Evolutionary conservation across 2,113 vertebrate genomes (phyloP).

Genomic region (Phylloscopus whistleri): DNA sequence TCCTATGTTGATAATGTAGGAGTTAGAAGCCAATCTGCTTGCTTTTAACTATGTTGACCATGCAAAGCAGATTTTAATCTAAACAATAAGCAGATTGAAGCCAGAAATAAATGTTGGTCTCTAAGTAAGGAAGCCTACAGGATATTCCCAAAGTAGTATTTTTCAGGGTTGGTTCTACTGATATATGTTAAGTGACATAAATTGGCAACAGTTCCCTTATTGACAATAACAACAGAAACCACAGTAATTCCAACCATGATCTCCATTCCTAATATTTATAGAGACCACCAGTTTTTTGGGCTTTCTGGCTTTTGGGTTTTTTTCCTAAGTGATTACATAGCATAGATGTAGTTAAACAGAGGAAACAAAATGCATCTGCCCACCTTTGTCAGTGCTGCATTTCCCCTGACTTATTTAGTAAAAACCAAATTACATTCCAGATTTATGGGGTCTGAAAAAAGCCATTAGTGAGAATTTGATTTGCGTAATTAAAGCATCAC

Average conservation of each 20-base stretch:
- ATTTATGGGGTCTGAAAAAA: background rate
- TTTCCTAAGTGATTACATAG: background rate
- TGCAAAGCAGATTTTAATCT: slow-evolving; percentile 24
- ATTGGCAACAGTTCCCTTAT: background rate
- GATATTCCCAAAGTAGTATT: background rate
- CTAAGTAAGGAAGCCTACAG: background rate
- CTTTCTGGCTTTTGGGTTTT: background rate
- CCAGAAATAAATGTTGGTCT: slow-evolving; percentile 3
- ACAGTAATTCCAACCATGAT: background rate
- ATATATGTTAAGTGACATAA: background rate
- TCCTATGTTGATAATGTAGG: background rate
- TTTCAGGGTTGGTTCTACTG: background rate
- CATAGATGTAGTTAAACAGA: background rate
- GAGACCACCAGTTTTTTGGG: background rate
- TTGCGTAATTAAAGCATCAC: slow-evolving; percentile 15
- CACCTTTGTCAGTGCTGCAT: background rate
- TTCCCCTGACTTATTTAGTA: background rate
- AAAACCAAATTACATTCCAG: background rate
- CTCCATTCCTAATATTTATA: background rate
- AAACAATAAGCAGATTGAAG: slow-evolving; percentile 21
- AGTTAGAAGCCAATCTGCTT: background rate
- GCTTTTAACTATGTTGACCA: slow-evolving; percentile 16
- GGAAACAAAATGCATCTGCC: background rate
- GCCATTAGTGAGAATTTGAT: slow-evolving; percentile 11
- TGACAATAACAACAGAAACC: background rate